Conservation (phyloP, 30 jellyfish, hydroid and myxozoan genomes). For the Rhopilema esculentum region DNA sequence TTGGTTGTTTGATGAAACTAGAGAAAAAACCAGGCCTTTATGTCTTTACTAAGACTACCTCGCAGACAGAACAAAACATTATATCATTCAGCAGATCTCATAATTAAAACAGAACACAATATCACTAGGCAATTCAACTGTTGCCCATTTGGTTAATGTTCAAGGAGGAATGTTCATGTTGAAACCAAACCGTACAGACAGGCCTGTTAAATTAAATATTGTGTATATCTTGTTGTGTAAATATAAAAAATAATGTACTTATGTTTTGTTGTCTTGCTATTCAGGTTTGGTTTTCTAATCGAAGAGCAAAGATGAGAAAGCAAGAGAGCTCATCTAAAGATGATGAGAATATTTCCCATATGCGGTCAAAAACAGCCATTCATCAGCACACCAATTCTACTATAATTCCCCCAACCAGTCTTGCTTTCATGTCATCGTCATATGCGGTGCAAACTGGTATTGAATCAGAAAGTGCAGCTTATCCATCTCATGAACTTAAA, state of each 20-base stretch:
- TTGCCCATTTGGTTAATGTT: too few relatives aligned
- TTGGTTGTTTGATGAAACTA: too few relatives aligned
- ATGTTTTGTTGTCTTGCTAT: not conserved
- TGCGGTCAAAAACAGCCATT: constrained; percentile 17
- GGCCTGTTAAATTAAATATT: not conserved
- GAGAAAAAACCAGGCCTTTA: too few relatives aligned
- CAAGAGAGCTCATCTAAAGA: constrained; percentile 76
- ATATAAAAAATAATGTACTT: not conserved
- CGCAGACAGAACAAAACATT: too few relatives aligned
- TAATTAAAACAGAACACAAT: too few relatives aligned
- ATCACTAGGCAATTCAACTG: too few relatives aligned
- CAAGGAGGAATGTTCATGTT: too few relatives aligned
- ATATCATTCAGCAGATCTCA: too few relatives aligned
- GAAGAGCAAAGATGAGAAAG: constrained; percentile 97
- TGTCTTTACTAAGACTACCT: too few relatives aligned
- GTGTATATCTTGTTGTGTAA: not conserved
- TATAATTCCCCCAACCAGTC: constrained; percentile 70
- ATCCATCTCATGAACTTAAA: constrained; percentile 68
- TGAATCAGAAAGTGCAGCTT: constrained; percentile 53
- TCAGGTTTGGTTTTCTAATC: constrained; percentile 98
- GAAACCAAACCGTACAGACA: not conserved
- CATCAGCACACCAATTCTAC: constrained; percentile 61
- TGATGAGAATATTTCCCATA: not conserved
- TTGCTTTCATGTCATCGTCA: constrained; percentile 37
- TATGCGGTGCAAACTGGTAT: constrained; percentile 45